Percentiles rank a stretch among this genome's conserved stretches.
These are phyloP conservation scores for Mastigias papua DNA, from an alignment of 30 jellyfish, hydroid and myxozoan genomes.

Conservation along the genomic window DNA sequence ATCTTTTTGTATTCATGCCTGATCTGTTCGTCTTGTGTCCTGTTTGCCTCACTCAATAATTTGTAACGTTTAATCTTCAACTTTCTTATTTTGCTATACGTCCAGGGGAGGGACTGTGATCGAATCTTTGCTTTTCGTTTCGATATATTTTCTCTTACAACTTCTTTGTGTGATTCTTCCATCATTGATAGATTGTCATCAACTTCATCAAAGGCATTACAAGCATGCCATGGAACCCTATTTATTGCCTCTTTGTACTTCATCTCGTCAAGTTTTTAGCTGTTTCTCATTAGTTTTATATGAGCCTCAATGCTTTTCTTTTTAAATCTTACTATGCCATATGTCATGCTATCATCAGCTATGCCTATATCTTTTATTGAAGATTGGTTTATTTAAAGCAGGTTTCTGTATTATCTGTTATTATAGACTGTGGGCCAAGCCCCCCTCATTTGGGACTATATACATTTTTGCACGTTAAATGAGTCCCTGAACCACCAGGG, in stretches of 20 bases:
- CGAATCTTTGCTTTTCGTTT: conserved; percentile 35
- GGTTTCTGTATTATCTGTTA: no score
- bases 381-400: no score
- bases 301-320: background rate
- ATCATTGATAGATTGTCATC: conserved; percentile 39
- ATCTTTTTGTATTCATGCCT: conserved; percentile 13
- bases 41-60: conserved; percentile 1
- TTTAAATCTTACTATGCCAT: conserved; percentile 9
- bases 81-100: conserved; percentile 32
- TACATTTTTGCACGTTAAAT: no score
- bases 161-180: conserved; percentile 23
- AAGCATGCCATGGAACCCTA: conserved; percentile 30
- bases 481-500: no score
- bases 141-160: conserved; percentile 26
- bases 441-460: no score
- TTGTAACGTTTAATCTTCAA: conserved; percentile 7
- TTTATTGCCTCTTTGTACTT: conserved; percentile 5
- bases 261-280: background rate
- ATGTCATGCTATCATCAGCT: conserved; percentile 27
- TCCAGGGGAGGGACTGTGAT: conserved; percentile 46
- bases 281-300: conserved; percentile 1
- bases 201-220: conserved; percentile 31
- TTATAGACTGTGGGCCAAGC: no score
- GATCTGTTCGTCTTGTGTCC: conserved; percentile 6
- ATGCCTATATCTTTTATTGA: background rate